phyloP scores from a whole-genome alignment of 2,113 vertebrate genomes.

The Oceanites oceanicus region DNA sequence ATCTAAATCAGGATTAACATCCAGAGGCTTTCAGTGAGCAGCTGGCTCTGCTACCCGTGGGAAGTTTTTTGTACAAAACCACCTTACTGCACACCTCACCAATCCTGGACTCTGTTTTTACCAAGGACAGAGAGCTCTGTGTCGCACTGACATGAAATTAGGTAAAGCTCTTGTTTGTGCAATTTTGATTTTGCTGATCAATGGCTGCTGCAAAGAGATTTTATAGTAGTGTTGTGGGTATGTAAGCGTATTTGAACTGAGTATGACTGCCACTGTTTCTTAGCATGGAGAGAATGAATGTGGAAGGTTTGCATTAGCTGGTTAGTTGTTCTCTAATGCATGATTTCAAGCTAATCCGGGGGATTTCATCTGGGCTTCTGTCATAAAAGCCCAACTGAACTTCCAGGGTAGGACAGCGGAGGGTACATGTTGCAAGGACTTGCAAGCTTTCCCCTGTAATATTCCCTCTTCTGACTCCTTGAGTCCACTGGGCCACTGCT shows the following conservation, averaged over 20 bases:
- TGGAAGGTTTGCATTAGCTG: not conserved
- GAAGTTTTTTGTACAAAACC: slow-evolving; percentile 32
- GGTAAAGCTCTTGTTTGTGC: not conserved
- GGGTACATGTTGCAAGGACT: accelerated
- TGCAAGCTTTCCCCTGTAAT: not conserved
- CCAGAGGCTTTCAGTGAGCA: slow-evolving; percentile 44
- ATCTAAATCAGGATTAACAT: slow-evolving; percentile 41
- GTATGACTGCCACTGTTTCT: not conserved
- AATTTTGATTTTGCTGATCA: not conserved
- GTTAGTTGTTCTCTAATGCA: not conserved
- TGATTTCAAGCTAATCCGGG: not conserved
- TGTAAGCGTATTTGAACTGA: not conserved
- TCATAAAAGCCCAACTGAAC: not conserved
- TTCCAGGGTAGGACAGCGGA: not conserved
- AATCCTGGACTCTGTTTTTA: not conserved
- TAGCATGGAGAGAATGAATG: not conserved
- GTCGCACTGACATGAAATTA: not conserved
- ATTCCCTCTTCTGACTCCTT: not conserved
- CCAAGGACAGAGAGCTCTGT: not conserved
- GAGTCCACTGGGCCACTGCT: not conserved
- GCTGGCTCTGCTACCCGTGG: slow-evolving; percentile 38
- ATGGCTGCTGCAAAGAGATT: not conserved
- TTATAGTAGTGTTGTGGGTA: not conserved
- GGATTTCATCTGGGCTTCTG: not conserved
- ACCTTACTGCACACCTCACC: not conserved